Evolutionary conservation across 2,797 vertebrate genomes (phyloP), one percentile per base, ranked within the genome.

Genomic region (Aulostomus chinensis): DNA sequence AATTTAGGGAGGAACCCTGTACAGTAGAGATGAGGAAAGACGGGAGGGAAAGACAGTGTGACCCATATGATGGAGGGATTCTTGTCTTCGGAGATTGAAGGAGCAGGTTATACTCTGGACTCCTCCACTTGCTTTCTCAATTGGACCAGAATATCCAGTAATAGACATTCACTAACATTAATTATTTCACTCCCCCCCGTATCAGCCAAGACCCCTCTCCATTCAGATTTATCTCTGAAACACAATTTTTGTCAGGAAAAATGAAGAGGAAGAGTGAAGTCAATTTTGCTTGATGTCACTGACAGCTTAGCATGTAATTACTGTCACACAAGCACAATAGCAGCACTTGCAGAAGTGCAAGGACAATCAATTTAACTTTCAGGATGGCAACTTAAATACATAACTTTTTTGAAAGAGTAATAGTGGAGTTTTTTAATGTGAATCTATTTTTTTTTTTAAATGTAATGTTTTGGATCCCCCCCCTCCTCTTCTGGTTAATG

Each of bases 271-370:
- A 81, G 42, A 78, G 58, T 55, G 73, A 76, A 86, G 83, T 77
- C 72, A 82, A 58, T 84, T 85, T 78, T 80, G 41, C 65, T 73
- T 84, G 50, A 88, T 83, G 84, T 80, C 76, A 78, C 71, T 71
- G 77, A 84, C 53, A 49, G 76, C 73, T 84, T 73, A 76, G 78
- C 70, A 64, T 84, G 80, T 86, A 88, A 84, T 86, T 87, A 88
- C 82, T 84, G 83, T 86, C 75, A 84, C 58, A 70, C 37, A 12
- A 55, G 55, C 41, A 83, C 80, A 87, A 83, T 81, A 70, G 71
- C 50, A 35, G 75, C 73, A 86, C 67, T 76, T 59, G 73, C 33
- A 80, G 55, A 79, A 84, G 74, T 74, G 75, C 58, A 76, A 63
- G 68, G 55, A 81, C 78, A 81, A 82, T 83, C 75, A 68, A 71